Base-by-base conservation (phyloP, 2,888 invertebrate species). In the Dendrolimus houi region DNA sequence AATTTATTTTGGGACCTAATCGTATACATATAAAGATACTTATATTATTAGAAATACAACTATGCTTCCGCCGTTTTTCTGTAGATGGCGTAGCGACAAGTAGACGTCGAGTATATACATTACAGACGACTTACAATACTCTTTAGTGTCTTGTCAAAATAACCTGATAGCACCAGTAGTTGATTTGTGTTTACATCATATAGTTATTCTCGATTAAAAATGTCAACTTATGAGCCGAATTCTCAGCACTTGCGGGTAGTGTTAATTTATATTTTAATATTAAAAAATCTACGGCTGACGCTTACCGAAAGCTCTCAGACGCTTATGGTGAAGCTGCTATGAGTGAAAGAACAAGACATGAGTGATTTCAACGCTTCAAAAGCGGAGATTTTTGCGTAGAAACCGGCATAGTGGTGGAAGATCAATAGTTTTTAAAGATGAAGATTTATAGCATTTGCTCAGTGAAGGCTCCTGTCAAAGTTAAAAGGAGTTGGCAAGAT, bases 151-250 rank as follows among this genome's bases (percentile, higher is more conserved):
- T 42, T 47, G 47, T 47, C 9, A 47, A 12, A 0, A 47, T 47
- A 47, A 47, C 47, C 47, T 10, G 12, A 47, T 47, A 17, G 29
- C 12, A 13, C 54, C 0, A 17, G 10, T 54, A 29, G 17, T 54
- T 29, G 29, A 3, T 47, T 47, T 47, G 47, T 47, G 47, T 47
- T 58, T 55, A 40, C 53, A 53, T 53, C 42, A 58, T 52, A 55
- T 52, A 41, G 52, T 56, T 54, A 41, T 47, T 13, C 29, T 41
- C 9, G 47, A 47, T 9, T 47, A 47, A 3, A 47, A 47, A 47
- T 47, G 47, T 47, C 9, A 47, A 47, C 2, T 47, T 47, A 47
- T 47, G 47, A 47, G 47, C 47, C 6, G 47, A 47, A 1, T 8
- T 47, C 0, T 8, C 9, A 9, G 8, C 47, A 47, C 8, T 47